phyloP scores from a whole-genome alignment of 2,797 vertebrate genomes.

The Podargus strigoides region DNA sequence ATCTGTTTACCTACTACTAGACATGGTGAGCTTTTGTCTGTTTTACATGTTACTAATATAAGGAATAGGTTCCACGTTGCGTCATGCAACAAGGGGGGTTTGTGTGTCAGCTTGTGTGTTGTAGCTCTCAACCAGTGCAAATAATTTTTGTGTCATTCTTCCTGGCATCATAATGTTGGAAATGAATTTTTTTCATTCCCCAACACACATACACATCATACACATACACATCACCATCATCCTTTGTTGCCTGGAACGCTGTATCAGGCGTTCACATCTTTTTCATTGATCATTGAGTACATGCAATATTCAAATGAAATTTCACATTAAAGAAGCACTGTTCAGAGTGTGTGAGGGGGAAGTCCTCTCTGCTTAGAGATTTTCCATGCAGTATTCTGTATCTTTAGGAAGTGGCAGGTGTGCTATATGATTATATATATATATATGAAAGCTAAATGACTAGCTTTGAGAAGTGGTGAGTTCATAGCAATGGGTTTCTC shows the following conservation, averaged over 20 bases:
- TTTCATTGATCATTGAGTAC: not conserved
- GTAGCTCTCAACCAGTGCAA: not conserved
- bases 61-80: not conserved
- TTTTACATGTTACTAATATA: not conserved
- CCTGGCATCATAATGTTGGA: not conserved
- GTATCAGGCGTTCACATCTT: not conserved
- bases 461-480: not conserved
- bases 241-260: not conserved
- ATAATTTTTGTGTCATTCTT: not conserved
- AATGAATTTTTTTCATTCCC: not conserved
- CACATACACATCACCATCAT: accelerated
- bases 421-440: accelerated
- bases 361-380: not conserved
- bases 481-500: not conserved
- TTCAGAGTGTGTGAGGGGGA: not conserved
- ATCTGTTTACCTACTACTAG: conserved; percentile 95
- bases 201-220: no score
- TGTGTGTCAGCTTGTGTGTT: not conserved
- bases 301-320: not conserved
- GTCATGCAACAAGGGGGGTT: not conserved
- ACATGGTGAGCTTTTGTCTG: conserved; percentile 84
- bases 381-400: not conserved
- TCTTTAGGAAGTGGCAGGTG: not conserved
- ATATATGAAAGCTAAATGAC: not conserved
- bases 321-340: not conserved